Base-by-base conservation (phyloP, 2,797 vertebrate species). In the Enteromius fasciolatus region DNA sequence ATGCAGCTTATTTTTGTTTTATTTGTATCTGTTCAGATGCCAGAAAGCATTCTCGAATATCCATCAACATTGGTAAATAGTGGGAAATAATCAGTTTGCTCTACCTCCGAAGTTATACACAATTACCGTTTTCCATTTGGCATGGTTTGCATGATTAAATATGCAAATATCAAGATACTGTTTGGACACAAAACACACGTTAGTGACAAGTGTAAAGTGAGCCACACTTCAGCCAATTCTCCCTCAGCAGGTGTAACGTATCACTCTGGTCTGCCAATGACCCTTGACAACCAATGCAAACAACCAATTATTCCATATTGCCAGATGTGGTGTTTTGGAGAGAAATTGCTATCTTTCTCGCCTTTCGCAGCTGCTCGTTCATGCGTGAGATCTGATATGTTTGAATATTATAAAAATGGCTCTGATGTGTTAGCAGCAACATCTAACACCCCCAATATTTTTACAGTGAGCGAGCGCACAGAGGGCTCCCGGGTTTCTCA, bases 401-500 rank as follows among this genome's bases (percentile, higher is more conserved):
- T 20, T 81, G 57, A 63, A 63, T 12, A 50, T 54, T 74, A 68
- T 61, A 72, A 61, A 72, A 72, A 61, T 23, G 28, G 4, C 14
- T 50, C 54, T 73, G 68, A 81, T 73, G 28, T 63, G 57, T 80
- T 80, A 46, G 67, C 39, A 6, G 68, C 52, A 80, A 72, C 67
- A 57, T 44, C 54, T 72, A 74, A 52, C 44, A 81, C 69, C 44
- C 31, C 44, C 50, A 59, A 64, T 81, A 50, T 74, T 50, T 81
- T 75, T 61, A 80, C 67, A 80, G 52, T 70, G 67, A 33, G 11
- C 31, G 78, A 46, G 39, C 7, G 1, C 52, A 70, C 11, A 44
- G 25, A 80, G 52, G 52, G 67, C 44, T 80, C 18, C 52, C 3
- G 7, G 17, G 4, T 80, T 80, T 61, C 18, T 57, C 36, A 28